phyloP scores from a whole-genome alignment of 2,888 invertebrate species.

The Hartigia nigra region DNA sequence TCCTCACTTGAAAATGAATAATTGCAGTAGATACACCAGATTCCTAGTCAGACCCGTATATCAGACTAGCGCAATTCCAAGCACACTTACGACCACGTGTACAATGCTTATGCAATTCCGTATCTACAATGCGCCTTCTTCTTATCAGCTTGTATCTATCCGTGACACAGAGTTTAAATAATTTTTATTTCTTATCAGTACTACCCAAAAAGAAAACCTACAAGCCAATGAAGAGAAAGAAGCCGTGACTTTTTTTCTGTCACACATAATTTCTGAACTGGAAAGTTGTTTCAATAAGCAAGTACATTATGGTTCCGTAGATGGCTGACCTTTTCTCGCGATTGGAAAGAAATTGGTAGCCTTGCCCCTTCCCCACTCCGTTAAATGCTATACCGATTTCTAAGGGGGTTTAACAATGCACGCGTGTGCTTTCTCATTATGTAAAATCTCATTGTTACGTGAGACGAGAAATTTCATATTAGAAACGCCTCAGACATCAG shows the following conservation, averaged over 20 bases:
- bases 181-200: neutral
- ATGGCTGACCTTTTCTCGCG: neutral
- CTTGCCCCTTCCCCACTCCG: neutral
- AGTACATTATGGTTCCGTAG: neutral
- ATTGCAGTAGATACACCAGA: neutral
- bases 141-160: neutral
- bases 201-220: neutral
- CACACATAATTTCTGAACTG: neutral
- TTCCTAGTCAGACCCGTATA: neutral
- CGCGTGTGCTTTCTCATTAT: constrained; percentile 8
- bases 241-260: neutral
- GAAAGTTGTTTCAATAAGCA: neutral
- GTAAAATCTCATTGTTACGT: constrained; percentile 18
- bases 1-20: neutral
- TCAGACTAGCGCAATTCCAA: neutral
- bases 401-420: neutral
- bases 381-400: neutral
- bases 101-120: neutral
- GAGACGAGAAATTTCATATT: constrained; percentile 15
- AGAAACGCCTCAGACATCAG: constrained; percentile 3
- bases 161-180: neutral
- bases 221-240: neutral
- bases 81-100: neutral
- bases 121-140: no score
- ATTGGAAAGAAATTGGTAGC: neutral